phyloP scores from a whole-genome alignment of 2,797 vertebrate species.

The Astyanax mexicanus region DNA sequence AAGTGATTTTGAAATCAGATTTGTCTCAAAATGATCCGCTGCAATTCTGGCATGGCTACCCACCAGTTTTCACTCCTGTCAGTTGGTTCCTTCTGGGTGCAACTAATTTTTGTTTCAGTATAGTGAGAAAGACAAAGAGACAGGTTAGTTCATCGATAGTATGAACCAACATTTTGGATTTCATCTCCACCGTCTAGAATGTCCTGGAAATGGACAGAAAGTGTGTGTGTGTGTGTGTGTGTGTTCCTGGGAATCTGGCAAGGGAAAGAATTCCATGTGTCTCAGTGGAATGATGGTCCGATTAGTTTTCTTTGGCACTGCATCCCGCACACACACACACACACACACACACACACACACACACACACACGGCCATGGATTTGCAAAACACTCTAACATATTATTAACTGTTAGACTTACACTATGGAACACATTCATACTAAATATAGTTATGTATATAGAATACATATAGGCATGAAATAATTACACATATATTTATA shows the following conservation, averaged over 20 bases:
- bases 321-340: background rate
- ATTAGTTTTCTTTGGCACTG: constrained; percentile 47
- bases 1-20: no score
- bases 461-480: no score
- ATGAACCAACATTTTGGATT: constrained; percentile 2
- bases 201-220: constrained; percentile 30
- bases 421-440: no score
- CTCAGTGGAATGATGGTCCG: constrained; percentile 47
- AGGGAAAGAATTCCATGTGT: constrained; percentile 52
- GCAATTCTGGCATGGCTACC: no score
- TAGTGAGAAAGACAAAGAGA: background rate
- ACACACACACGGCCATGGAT: background rate
- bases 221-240: constrained; percentile 21
- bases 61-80: no score
- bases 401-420: no score
- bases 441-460: no score
- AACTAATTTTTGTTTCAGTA: no score
- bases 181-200: background rate
- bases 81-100: no score
- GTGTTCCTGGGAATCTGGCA: constrained; percentile 52
- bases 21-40: no score
- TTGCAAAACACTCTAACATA: background rate
- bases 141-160: background rate
- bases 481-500: no score
- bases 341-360: background rate